phyloP scores from a whole-genome alignment of 1,140 invertebrate genomes.

The Arion vulgaris region DNA sequence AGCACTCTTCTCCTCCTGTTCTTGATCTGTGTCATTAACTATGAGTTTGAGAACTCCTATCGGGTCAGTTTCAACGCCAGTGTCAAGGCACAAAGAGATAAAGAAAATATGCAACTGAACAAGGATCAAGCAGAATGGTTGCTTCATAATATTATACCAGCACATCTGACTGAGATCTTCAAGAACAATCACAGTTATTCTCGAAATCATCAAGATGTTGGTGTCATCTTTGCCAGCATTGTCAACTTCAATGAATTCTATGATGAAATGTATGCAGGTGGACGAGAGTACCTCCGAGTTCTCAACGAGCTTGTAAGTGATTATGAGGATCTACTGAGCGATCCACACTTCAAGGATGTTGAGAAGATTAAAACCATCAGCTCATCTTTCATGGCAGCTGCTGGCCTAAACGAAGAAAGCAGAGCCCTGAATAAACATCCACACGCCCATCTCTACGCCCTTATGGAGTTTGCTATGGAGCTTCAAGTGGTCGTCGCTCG shows the following conservation, averaged over 20 bases:
- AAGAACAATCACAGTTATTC: conserved; percentile 96
- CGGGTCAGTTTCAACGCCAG: conserved; percentile 94
- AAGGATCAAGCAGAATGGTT: conserved; percentile 97
- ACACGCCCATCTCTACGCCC: conserved; percentile 85
- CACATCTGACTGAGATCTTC: conserved; percentile 92
- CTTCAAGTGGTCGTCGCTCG: conserved; percentile 86
- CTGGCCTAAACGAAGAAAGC: conserved; percentile 87
- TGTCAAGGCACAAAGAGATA: conserved; percentile 79
- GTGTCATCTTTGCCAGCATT: conserved; percentile 94
- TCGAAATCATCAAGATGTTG: conserved; percentile 93
- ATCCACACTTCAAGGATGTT: conserved; percentile 87
- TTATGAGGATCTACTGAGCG: conserved; percentile 92
- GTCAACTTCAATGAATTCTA: conserved; percentile 97
- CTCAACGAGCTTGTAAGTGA: conserved; percentile 95
- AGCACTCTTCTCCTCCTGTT: conserved; percentile 85
- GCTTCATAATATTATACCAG: conserved; percentile 95
- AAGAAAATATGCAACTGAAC: conserved; percentile 70
- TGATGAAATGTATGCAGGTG: conserved; percentile 90
- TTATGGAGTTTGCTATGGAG: conserved; percentile 90
- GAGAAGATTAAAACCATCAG: conserved; percentile 99
- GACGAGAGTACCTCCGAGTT: conserved; percentile 91
- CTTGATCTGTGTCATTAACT: conserved; percentile 91
- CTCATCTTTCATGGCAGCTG: conserved; percentile 97
- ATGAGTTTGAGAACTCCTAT: conserved; percentile 96
- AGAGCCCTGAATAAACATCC: conserved; percentile 76